These are phyloP conservation scores for Echiichthys vipera DNA, from an alignment of 2,797 vertebrate genomes.

Conservation along the genomic window DNA sequence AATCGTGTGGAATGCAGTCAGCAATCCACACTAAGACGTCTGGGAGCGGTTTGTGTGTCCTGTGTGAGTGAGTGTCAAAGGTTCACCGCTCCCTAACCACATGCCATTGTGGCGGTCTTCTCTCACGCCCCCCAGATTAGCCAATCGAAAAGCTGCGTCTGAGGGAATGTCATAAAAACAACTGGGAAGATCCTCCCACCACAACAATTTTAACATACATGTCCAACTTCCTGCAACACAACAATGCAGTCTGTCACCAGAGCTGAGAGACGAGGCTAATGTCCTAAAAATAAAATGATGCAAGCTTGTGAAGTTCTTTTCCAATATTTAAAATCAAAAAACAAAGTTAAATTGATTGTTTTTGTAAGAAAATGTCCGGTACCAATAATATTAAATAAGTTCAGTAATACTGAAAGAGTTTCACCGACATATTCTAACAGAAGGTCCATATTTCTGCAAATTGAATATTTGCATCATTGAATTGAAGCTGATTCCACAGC, in stretches of 20 bases:
- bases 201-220: slow-evolving; percentile 26
- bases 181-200: slow-evolving; percentile 39
- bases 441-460: too few relatives aligned
- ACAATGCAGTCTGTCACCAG: slow-evolving; percentile 41
- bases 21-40: slow-evolving; percentile 56
- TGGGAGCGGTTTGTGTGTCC: slow-evolving; percentile 27
- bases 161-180: slow-evolving; percentile 58
- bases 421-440: too few relatives aligned
- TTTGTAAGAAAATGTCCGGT: not conserved
- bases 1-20: slow-evolving; percentile 76
- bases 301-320: too few relatives aligned
- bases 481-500: slow-evolving; percentile 11
- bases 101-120: slow-evolving; percentile 69
- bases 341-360: too few relatives aligned
- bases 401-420: too few relatives aligned
- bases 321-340: too few relatives aligned
- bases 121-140: slow-evolving; percentile 78
- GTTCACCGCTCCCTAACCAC: slow-evolving; percentile 68
- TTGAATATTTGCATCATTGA: too few relatives aligned
- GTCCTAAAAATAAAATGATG: not conserved
- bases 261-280: slow-evolving; percentile 3
- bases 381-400: too few relatives aligned
- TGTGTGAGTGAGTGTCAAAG: slow-evolving; percentile 45
- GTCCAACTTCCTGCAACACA: slow-evolving; percentile 28
- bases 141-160: slow-evolving; percentile 76